Conservation (phyloP, 1,140 invertebrate genomes). For the Streblospio benedicti region DNA sequence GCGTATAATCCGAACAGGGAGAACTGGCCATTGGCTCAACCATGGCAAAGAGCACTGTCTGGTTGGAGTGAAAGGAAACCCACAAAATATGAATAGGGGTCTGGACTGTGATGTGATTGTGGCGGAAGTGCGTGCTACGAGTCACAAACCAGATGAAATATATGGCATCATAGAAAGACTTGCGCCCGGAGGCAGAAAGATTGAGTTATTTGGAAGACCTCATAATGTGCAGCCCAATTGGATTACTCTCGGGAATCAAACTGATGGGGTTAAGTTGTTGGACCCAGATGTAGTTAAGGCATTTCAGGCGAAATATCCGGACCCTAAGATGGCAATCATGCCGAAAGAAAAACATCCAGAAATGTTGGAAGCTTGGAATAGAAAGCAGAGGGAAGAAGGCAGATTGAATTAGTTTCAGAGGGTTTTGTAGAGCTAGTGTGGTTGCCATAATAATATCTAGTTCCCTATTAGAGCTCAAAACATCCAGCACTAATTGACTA, state of each 20-base stretch:
- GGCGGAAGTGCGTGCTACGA: constrained; percentile 87
- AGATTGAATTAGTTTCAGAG: no score
- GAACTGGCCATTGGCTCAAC: constrained; percentile 96
- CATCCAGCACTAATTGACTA: no score
- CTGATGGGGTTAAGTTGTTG: constrained; percentile 85
- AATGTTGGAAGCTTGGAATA: no score
- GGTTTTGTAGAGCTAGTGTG: no score
- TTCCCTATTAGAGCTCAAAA: no score
- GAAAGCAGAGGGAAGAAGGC: no score
- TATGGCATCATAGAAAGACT: constrained; percentile 66
- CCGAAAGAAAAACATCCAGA: no score
- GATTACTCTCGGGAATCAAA: constrained; percentile 90
- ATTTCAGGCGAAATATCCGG: constrained; percentile 85
- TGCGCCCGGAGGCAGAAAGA: constrained; percentile 80
- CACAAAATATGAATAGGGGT: constrained; percentile 79
- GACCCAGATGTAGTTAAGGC: constrained; percentile 83
- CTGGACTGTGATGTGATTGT: constrained; percentile 97
- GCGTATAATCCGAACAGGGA: constrained; percentile 87
- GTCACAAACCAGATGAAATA: constrained; percentile 96
- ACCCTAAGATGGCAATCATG: no score
- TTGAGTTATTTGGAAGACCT: constrained; percentile 91
- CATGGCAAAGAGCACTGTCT: constrained; percentile 98
- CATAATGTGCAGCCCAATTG: constrained; percentile 98
- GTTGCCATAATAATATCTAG: no score
- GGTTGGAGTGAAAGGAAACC: constrained; percentile 89